Base-by-base conservation (phyloP, 2,888 invertebrate species). In the Linyphia triangularis region DNA sequence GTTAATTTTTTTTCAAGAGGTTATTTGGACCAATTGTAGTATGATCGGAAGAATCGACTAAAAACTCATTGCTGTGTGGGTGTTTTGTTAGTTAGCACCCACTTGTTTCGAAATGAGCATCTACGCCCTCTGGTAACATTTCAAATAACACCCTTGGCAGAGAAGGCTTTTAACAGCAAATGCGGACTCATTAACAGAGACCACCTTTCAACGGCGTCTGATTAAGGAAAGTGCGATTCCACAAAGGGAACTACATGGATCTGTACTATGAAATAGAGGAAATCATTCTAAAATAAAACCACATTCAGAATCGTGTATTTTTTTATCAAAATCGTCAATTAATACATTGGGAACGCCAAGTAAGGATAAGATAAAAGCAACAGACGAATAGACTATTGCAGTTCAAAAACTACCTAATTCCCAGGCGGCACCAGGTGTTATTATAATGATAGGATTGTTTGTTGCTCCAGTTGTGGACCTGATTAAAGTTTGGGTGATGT, bases 81-180 rank as follows among this genome's bases (percentile, higher is more conserved):
- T 88, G 86, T 88, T 81, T 81, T 81, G 69, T 61, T 81, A 88
- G 81, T 88, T 79, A 81, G 86, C 86, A 88, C 81, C 86, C 81
- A 88, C 86, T 88, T 75, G 79, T 86, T 59, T 69, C 59, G 81
- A 81, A 81, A 88, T 59, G 73, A 81, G 43, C 51, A 51, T 28
- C 40, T 61, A 65, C 86, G 75, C 86, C 81, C 73, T 75, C 51
- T n/a, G n/a, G 28, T 70, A 51, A 65, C 65, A 78, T 79, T 79
- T 72, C 24, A 86, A 86, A 79, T 57, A 73, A 72, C 79, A 69
- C 19, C 13, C 70, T 16, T 57, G n/a, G n/a, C 51, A n/a, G 72
- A 63, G 85, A 72, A 79, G 85, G 85, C 51, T 61, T 51, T 63
- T 61, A 51, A n/a, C n/a, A 13, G 33, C 28, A 75, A 57, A 75